Base-by-base conservation (phyloP, 2,113 vertebrate species). In the Barbus barbus region DNA sequence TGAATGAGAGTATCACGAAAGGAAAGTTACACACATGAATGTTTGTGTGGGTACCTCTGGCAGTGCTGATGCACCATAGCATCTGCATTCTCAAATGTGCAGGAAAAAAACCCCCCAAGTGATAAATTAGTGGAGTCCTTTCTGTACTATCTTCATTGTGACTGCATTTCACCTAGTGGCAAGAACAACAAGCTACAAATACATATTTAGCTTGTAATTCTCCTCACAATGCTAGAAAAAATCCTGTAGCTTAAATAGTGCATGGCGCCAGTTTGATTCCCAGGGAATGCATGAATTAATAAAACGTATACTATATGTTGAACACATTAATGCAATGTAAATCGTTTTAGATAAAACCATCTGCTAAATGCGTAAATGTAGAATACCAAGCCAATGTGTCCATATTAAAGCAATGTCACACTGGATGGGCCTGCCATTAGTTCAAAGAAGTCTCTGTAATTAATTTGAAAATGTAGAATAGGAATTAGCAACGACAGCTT, bases 21-120 rank as follows among this genome's bases (percentile, higher is more conserved):
- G 41, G 11, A 86, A 84, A 41, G 60, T 83, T 78, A 65, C 65
- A 79, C n/a, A 46, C n/a, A 44, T 82, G 26, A 11, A 12, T 28
- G 9, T 75, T 83, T 80, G n/a, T 78, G 78, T 63, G 46, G 67
- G 38, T 24, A 82, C 41, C 26, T 82, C 65, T 46, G 48, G 5
- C 48, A 72, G 36, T 60, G 24, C 13, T 77, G 67, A 72, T 78
- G 41, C 65, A 44, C 28, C 44, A 75, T 44, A 8, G 24, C 46
- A 48, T 31, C 44, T 75, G 44, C 1, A 28, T 51, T 53, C 73
- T 51, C 20, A 71, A 41, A 69, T 38, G 65, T 36, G 33, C 65
- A 69, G 31, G 1, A 36, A 36, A 38, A n/a, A n/a, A n/a, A n/a
- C n/a, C n/a, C n/a, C n/a, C n/a, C n/a, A n/a, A 16, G 33, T 38